Conservation (phyloP, 2,113 vertebrate genomes). For the Perognathus longimembris region DNA sequence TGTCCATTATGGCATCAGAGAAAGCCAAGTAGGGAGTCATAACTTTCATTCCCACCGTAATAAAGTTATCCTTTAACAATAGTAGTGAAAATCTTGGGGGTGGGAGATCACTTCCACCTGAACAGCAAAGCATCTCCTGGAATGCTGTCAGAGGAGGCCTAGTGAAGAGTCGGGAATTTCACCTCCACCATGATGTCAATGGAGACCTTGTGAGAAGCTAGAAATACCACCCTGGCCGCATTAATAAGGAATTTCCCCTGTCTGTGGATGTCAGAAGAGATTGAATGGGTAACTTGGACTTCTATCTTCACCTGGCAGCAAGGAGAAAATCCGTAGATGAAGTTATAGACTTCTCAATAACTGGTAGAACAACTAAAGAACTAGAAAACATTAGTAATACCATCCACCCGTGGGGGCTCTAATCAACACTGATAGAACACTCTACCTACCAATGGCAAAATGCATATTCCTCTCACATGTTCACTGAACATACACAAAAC, state of each 20-base stretch:
- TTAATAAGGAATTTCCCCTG: too few relatives aligned
- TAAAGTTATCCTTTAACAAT: too few relatives aligned
- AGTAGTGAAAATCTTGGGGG: too few relatives aligned
- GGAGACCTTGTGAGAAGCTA: background rate
- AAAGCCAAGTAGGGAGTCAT: too few relatives aligned
- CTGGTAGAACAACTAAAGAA: background rate
- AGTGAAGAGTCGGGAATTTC: background rate
- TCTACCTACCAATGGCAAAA: background rate
- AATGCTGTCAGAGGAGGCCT: background rate
- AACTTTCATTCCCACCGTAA: too few relatives aligned
- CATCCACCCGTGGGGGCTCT: background rate
- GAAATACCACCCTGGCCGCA: background rate
- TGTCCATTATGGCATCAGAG: too few relatives aligned
- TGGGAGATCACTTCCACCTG: background rate
- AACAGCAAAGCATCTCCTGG: background rate
- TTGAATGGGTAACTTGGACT: too few relatives aligned
- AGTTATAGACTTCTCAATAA: background rate
- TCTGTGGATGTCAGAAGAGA: too few relatives aligned
- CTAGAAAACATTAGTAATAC: background rate
- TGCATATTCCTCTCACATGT: background rate
- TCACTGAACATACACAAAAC: background rate
- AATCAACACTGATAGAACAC: background rate
- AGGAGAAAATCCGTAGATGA: background rate
- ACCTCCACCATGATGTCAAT: background rate
- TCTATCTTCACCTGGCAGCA: too few relatives aligned